Evolutionary conservation across 2,888 invertebrate species (phyloP).

Genomic region (Hoplodrina ambigua): DNA sequence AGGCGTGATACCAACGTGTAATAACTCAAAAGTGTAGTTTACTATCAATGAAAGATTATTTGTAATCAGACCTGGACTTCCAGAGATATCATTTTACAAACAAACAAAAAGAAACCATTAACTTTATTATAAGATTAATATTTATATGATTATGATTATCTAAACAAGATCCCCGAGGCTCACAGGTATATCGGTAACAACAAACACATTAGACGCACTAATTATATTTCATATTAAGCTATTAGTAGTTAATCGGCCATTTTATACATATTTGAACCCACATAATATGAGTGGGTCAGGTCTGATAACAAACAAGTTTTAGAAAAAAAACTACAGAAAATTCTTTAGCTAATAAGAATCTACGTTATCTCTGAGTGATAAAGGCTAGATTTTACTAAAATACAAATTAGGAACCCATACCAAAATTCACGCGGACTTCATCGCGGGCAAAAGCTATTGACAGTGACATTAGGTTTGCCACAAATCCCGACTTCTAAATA

Average conservation of each 20-base stretch:
- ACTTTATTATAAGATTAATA: too few species aligned
- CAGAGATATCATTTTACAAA: too few species aligned
- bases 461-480: neutral
- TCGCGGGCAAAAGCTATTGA: too few species aligned
- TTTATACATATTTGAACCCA: conserved; percentile 21
- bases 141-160: neutral
- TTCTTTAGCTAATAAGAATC: too few species aligned
- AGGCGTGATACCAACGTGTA: too few species aligned
- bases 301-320: conserved; percentile 38
- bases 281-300: conserved; percentile 13
- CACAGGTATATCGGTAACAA: neutral
- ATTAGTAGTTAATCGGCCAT: conserved; percentile 28
- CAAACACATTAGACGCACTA: neutral
- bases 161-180: neutral
- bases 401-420: too few species aligned
- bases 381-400: too few species aligned
- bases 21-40: too few species aligned
- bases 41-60: neutral
- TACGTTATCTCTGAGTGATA: too few species aligned
- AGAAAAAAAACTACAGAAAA: neutral
- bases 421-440: too few species aligned
- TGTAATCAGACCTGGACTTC: neutral
- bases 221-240: conserved; percentile 26
- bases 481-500: neutral
- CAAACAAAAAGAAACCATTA: too few species aligned